phyloP scores from a whole-genome alignment of 2,797 vertebrate genomes.

The Acanthiza pusilla region DNA sequence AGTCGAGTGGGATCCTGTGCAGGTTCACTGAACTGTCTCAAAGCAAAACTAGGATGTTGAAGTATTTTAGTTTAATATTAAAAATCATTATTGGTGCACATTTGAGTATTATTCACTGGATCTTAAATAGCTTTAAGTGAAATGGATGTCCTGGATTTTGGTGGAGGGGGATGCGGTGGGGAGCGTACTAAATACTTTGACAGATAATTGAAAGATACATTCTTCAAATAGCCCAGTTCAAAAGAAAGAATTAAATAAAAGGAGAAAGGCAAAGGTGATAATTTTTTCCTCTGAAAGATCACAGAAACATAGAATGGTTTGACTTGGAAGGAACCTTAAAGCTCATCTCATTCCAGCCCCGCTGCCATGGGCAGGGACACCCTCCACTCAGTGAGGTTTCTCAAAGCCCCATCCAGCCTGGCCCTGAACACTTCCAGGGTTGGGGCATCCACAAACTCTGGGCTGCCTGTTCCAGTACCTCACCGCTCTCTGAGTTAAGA shows the following conservation, averaged over 20 bases:
- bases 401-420: neutral
- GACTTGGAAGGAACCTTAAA: neutral
- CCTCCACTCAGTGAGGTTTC: accelerated
- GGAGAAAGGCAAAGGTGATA: neutral
- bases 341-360: neutral
- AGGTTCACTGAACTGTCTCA: neutral
- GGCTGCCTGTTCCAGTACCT: neutral
- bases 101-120: neutral
- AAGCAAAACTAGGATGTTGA: neutral
- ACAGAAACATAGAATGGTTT: neutral
- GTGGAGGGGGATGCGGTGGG: accelerated
- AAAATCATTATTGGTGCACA: neutral
- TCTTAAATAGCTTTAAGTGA: neutral
- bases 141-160: neutral
- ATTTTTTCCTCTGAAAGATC: neutral
- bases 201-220: neutral
- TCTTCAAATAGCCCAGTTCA: neutral
- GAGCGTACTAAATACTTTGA: neutral
- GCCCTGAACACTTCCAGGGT: neutral
- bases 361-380: neutral
- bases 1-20: neutral
- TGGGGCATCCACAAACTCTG: neutral
- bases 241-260: neutral
- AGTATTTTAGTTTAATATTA: neutral
- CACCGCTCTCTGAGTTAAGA: neutral